Evolutionary conservation across 1,140 invertebrate genomes (phyloP).

Genomic region (Triops longicaudatus): DNA sequence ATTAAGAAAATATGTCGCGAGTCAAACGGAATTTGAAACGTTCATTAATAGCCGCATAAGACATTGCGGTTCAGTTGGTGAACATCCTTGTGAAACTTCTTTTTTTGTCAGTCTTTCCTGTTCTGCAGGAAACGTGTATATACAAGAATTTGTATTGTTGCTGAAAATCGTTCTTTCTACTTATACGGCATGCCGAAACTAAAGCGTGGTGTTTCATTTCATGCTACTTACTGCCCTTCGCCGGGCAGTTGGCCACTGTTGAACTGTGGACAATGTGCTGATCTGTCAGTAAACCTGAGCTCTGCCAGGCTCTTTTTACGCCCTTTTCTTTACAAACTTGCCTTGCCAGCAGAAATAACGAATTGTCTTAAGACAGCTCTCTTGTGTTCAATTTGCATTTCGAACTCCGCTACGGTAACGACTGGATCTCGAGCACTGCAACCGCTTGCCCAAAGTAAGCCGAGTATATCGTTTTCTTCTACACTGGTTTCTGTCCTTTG

Average conservation of each 20-base stretch:
- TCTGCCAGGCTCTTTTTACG: neutral
- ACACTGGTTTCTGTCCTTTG: neutral
- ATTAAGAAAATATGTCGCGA: no score
- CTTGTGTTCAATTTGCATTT: neutral
- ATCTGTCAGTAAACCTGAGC: neutral
- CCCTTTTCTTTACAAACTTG: neutral
- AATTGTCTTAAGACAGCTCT: conserved; percentile 8
- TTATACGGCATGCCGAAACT: neutral
- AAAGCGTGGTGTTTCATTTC: neutral
- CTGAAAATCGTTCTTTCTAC: conserved; percentile 1
- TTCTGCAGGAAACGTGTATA: neutral
- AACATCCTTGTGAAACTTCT: no score
- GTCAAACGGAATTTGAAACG: no score
- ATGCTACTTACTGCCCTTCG: neutral
- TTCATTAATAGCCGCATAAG: no score
- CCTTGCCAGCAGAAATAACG: neutral
- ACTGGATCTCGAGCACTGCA: neutral
- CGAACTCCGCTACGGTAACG: neutral
- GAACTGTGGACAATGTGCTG: conserved; percentile 1
- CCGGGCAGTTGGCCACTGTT: neutral
- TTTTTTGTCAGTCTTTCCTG: neutral
- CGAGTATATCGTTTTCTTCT: neutral
- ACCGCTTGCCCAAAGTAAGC: neutral
- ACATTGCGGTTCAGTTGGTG: no score
- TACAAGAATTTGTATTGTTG: neutral